These are phyloP conservation scores for Gnathonemus echidnorhynchus DNA, from an alignment of 2,113 vertebrate species.

Conservation along the genomic window DNA sequence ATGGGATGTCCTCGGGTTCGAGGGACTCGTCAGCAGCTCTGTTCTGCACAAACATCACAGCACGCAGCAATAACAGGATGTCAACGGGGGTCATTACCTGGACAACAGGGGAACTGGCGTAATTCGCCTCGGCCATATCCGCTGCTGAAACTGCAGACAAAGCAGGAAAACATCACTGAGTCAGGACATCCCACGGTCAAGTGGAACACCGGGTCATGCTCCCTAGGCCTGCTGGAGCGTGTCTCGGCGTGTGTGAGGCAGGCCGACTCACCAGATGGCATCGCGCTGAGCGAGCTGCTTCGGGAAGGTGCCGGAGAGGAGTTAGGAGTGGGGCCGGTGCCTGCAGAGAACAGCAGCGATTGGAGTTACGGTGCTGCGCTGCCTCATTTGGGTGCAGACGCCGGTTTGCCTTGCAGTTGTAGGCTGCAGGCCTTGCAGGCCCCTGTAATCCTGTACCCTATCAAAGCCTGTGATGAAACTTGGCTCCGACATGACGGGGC, in stretches of 20 bases:
- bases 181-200: neutral
- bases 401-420: neutral
- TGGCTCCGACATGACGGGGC: neutral
- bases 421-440: neutral
- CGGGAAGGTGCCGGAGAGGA: conserved; percentile 64
- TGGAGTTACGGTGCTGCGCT: neutral
- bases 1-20: neutral
- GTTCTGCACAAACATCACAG: neutral
- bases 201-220: neutral
- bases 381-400: neutral
- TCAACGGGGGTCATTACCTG: conserved; percentile 63
- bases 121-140: conserved; percentile 46
- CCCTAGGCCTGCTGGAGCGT: neutral
- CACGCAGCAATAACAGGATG: conserved; percentile 1
- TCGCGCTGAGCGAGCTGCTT: conserved; percentile 62
- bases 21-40: neutral
- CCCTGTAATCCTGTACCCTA: neutral
- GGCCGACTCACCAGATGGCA: conserved; percentile 57
- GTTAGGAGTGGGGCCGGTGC: conserved; percentile 55
- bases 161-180: neutral
- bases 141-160: conserved; percentile 43
- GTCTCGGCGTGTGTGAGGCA: neutral
- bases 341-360: conserved; percentile 39
- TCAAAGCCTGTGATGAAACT: neutral
- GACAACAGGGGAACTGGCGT: conserved; percentile 38